Conservation (phyloP, 2,797 vertebrate species). For the Amphiprion clarkii region DNA sequence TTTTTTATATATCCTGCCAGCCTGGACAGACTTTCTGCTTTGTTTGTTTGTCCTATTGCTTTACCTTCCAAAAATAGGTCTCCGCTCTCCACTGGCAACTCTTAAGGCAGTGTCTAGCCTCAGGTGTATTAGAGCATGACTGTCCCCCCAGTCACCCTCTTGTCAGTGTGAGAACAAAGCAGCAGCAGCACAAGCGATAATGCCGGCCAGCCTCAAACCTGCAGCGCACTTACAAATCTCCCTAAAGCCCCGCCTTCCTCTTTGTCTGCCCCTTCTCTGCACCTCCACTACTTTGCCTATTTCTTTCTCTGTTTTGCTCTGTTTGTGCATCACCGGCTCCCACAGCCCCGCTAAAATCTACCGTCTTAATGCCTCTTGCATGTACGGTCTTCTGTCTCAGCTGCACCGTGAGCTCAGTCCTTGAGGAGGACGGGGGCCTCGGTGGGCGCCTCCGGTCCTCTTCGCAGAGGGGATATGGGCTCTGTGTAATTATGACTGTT, state of each 20-base stretch:
- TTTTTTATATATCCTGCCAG: constrained; percentile 52
- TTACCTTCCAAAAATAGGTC: constrained; percentile 49
- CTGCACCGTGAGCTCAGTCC: constrained; percentile 53
- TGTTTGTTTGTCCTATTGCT: constrained; percentile 66
- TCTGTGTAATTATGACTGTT: constrained; percentile 78
- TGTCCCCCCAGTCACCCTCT: constrained; percentile 59
- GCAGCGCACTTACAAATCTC: constrained; percentile 62
- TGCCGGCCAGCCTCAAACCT: constrained; percentile 46
- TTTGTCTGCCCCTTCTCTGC: constrained; percentile 46
- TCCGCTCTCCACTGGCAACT: constrained; percentile 58
- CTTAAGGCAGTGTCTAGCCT: constrained; percentile 53
- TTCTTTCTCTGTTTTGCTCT: not conserved
- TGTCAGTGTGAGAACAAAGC: constrained; percentile 78
- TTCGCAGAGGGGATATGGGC: constrained; percentile 70
- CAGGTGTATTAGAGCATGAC: constrained; percentile 74
- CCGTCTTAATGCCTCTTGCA: constrained; percentile 53
- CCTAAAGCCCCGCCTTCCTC: constrained; percentile 49
- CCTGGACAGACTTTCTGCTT: constrained; percentile 60
- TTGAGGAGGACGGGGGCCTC: constrained; percentile 69
- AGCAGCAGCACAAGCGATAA: constrained; percentile 21
- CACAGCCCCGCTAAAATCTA: constrained; percentile 46
- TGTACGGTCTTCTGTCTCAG: constrained; percentile 51
- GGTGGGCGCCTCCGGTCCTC: constrained; percentile 69
- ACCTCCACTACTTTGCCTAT: constrained; percentile 38
- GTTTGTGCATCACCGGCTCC: constrained; percentile 46